These are phyloP conservation scores for Grus americana DNA, from an alignment of 2,113 vertebrate genomes.

Conservation along the genomic window DNA sequence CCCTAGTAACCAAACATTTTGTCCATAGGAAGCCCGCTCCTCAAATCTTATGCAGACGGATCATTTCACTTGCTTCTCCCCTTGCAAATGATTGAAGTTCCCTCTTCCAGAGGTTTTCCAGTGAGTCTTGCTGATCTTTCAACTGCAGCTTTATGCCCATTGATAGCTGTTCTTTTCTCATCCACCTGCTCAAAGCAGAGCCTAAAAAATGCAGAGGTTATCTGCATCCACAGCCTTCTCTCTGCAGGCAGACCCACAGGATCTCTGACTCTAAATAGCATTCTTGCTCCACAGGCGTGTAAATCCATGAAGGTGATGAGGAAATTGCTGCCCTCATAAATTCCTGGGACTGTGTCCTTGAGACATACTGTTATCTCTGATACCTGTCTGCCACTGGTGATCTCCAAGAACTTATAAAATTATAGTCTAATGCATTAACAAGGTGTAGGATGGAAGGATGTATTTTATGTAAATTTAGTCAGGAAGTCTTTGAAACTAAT, in stretches of 20 bases:
- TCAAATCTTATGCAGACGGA: neutral
- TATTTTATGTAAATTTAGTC: constrained; percentile 43
- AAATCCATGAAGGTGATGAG: neutral
- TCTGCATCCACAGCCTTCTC: neutral
- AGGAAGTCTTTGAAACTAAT: constrained; percentile 36
- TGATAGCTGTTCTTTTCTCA: neutral
- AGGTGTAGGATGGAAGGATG: neutral
- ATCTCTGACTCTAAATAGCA: neutral
- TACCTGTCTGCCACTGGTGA: neutral
- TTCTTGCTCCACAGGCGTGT: neutral
- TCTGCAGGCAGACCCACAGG: neutral
- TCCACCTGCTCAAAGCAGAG: neutral
- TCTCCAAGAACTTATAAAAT: constrained; percentile 6
- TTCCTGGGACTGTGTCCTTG: neutral
- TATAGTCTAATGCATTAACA: neutral
- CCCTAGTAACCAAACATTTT: neutral
- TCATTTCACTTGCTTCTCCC: neutral
- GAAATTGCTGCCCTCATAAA: neutral
- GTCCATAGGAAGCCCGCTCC: neutral
- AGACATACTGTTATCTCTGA: neutral
- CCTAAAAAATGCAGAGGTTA: neutral
- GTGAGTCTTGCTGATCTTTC: neutral
- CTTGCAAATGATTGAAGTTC: neutral
- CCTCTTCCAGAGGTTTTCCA: neutral
- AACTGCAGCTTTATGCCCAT: neutral